Base-by-base conservation (phyloP, 2,113 vertebrate genomes). In the Macroglossus sobrinus region DNA sequence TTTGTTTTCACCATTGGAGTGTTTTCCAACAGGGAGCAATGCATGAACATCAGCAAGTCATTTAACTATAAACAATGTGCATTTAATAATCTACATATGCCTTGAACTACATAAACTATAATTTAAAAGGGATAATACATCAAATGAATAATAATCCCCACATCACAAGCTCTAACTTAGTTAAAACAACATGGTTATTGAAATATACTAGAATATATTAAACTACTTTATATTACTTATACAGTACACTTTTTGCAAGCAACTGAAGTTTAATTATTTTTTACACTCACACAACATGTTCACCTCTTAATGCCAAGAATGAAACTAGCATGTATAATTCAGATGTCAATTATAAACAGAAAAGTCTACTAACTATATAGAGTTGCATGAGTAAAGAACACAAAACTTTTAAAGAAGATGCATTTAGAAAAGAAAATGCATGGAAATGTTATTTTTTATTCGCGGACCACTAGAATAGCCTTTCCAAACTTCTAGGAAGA, bases 1-100 rank as follows among this genome's bases (percentile, higher is more conserved):
- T 95, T 84, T 71, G 53, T 97, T 97, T 97, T 90, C 43, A 96
- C 55, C 71, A 96, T 4, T 7, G 84, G 95, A 96, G 55, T n/a
- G 1, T 53, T 61, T 98, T 97, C 47, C 95, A 97, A 89, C 30
- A 57, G 86, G 90, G 80, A 98, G 68, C 0, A 96, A 97, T 94
- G 95, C 26, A 92, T 21, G 7, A 97, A 22, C 18, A 97, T 79
- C 35, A 93, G 86, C 59, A 98, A 98, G 13, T 89, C 57, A 85
- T 90, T 95, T 89, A 97, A 87, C 45, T 95, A 96, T 91, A 97
- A 98, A 91, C 66, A 98, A 95, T 38, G 66, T 75, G 95, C 38
- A 97, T 40, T 86, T 96, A 96, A 92, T 33, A 97, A 97, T 55
- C 26, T 2, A 55, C 35, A 82, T 59, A 74, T 69, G 19, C n/a